Base-by-base conservation (phyloP, 2,797 vertebrate genomes). In the Tadarida brasiliensis region DNA sequence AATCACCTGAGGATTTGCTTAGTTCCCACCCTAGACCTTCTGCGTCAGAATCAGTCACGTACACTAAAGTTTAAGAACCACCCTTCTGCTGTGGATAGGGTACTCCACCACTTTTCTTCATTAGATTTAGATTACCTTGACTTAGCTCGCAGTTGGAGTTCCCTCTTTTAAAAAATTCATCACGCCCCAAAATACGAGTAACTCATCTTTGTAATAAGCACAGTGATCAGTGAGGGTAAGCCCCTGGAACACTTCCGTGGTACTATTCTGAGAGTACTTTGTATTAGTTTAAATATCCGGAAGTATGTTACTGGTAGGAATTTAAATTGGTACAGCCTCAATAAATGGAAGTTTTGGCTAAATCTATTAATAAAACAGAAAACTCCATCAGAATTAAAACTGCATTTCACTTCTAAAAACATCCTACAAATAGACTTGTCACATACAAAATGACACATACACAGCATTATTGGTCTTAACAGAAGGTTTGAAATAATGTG, bases 371-470 rank as follows among this genome's bases (percentile, higher is more conserved):
- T 70, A n/a, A 84, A 71, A 65, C 51, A 87, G 51, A 80, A 89
- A 70, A 61, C 39, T 59, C 61, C 49, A 73, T 59, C 30, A 78
- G 26, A 77, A 59, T 87, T 80, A 94, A 87, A 91, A 71, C 19
- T 49, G 19, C 56, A 35, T 83, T 89, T 59, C 35, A 54, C 54
- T 91, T 93, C 78, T 95, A 78, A 92, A 92, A 87, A 76, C n/a
- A 82, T 59, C 70, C 39, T 71, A 67, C 26, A 91, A 73, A 33
- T 44, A 80, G 76, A 47, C 44, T 33, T 56, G 68, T 73, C 84
- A 49, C 70, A 59, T 54, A 30, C 56, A 91, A 67, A 91, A 56
- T 51, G 24, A 89, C 73, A 87, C 80, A 15, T 30, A 28, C 59
- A 33, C 65, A 73, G 63, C 49, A 56, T 77, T 51, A 61, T 44